These are phyloP conservation scores for Drosophila fulvimacula DNA, from an alignment of 2,888 invertebrate genomes.

Conservation along the genomic window DNA sequence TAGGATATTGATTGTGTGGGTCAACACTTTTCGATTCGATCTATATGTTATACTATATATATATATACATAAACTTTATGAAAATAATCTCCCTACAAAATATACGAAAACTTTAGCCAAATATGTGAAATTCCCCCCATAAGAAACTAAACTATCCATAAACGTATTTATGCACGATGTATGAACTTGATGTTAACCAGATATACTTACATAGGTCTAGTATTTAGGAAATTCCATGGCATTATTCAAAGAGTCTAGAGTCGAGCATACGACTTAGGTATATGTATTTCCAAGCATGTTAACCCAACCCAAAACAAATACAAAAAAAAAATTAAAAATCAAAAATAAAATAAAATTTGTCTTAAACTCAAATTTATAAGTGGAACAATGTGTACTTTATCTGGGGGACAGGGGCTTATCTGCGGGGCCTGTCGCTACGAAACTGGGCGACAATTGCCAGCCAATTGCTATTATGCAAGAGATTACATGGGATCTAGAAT, in stretches of 20 bases:
- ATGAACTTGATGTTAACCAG: slow-evolving; percentile 53
- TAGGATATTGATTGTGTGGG: slow-evolving; percentile 13
- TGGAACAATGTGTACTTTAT: slow-evolving; percentile 34
- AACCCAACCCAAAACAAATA: slow-evolving; percentile 30
- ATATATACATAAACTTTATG: background rate
- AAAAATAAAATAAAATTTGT: slow-evolving; percentile 44
- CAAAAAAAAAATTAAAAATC: slow-evolving; percentile 23
- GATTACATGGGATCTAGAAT: slow-evolving; percentile 6
- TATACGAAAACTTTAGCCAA: slow-evolving; percentile 27
- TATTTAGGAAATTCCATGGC: slow-evolving; percentile 52
- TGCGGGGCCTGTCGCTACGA: slow-evolving; percentile 29
- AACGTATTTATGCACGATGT: slow-evolving; percentile 52
- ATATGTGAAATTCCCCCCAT: slow-evolving; percentile 15
- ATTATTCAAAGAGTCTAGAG: slow-evolving; percentile 51
- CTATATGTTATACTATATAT: slow-evolving; percentile 2
- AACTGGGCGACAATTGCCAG: slow-evolving; percentile 54
- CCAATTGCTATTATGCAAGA: slow-evolving; percentile 59
- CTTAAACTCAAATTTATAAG: slow-evolving; percentile 43
- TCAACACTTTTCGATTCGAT: background rate
- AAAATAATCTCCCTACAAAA: slow-evolving; percentile 8
- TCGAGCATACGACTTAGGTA: slow-evolving; percentile 26
- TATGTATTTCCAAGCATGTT: slow-evolving; percentile 72
- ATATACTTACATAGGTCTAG: slow-evolving; percentile 44
- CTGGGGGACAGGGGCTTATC: slow-evolving; percentile 47
- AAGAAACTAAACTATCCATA: slow-evolving; percentile 28